Percentiles rank a stretch among this genome's conserved stretches.
phyloP scores from a whole-genome alignment of 2,888 invertebrate species.

The Trypoxylon attenuatum region DNA sequence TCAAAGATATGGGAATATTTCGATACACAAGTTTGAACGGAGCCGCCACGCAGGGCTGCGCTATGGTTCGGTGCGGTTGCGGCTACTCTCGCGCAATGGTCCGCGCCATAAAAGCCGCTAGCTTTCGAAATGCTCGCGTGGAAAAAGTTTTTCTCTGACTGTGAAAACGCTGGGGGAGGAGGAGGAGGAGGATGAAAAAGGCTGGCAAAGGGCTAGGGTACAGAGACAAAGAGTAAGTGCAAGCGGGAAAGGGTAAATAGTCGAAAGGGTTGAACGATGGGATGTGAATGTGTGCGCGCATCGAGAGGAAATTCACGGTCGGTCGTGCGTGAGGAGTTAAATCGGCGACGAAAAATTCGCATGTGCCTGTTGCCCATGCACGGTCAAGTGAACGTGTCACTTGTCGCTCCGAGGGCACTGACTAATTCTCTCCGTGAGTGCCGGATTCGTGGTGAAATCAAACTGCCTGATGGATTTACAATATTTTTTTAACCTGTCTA shows the following conservation, averaged over 20 bases:
- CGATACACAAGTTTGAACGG: background rate
- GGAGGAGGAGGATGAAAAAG: background rate
- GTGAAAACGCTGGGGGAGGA: background rate
- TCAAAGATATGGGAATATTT: constrained; percentile 27
- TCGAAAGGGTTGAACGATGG: too few relatives aligned
- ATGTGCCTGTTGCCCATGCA: constrained; percentile 20
- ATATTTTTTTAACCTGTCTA: too few relatives aligned
- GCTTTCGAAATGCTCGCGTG: constrained; percentile 33
- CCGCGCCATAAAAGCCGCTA: constrained; percentile 38
- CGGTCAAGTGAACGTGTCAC: constrained; percentile 40
- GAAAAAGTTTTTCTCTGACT: too few relatives aligned
- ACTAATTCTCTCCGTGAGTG: constrained; percentile 21
- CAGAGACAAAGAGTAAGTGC: background rate
- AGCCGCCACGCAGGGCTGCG: background rate
- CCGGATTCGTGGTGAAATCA: constrained; percentile 44
- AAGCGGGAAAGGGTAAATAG: background rate
- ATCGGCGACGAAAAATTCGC: constrained; percentile 46
- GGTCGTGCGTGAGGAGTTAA: constrained; percentile 37
- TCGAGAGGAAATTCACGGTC: constrained; percentile 34
- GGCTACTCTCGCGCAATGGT: constrained; percentile 33
- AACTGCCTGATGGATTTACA: constrained; percentile 33
- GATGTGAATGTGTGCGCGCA: background rate
- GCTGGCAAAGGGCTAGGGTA: background rate
- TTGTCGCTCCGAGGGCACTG: constrained; percentile 3
- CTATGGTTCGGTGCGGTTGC: too few relatives aligned